Conservation (phyloP, 2,888 invertebrate species). For the Polyommatus icarus region DNA sequence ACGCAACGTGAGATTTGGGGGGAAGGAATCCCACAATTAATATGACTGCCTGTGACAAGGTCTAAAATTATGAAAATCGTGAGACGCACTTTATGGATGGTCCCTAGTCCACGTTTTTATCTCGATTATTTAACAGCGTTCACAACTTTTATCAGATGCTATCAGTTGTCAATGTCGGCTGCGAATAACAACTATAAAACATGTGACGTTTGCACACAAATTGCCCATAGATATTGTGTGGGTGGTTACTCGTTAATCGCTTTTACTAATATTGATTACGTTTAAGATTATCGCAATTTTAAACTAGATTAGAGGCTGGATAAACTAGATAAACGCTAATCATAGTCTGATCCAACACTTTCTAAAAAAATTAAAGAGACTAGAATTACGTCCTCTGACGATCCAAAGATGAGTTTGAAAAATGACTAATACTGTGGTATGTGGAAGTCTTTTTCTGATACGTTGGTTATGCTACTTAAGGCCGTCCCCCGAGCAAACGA, state of each 20-base stretch:
- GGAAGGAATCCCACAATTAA: too few relatives aligned
- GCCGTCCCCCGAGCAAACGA: too few relatives aligned
- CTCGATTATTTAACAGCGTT: conserved; percentile 38
- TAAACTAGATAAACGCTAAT: not conserved
- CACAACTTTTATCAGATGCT: conserved; percentile 43
- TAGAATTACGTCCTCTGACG: not conserved
- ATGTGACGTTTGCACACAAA: conserved; percentile 35
- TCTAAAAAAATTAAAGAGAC: not conserved
- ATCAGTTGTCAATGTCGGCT: conserved; percentile 41
- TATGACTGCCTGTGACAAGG: too few relatives aligned
- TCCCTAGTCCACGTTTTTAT: conserved; percentile 35
- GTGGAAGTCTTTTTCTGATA: too few relatives aligned
- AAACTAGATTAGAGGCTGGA: not conserved
- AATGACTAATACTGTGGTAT: too few relatives aligned
- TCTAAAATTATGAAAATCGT: too few relatives aligned
- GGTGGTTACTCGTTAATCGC: conserved; percentile 10
- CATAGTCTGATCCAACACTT: not conserved
- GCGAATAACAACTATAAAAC: conserved; percentile 41
- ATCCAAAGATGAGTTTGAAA: too few relatives aligned
- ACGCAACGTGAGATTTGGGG: too few relatives aligned
- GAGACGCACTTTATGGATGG: not conserved
- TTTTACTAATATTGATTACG: conserved; percentile 4
- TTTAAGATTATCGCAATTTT: not conserved
- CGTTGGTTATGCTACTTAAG: too few relatives aligned
- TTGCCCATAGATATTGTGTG: conserved; percentile 26